Conservation (phyloP, 2,113 vertebrate genomes). For the Colinus virginianus region DNA sequence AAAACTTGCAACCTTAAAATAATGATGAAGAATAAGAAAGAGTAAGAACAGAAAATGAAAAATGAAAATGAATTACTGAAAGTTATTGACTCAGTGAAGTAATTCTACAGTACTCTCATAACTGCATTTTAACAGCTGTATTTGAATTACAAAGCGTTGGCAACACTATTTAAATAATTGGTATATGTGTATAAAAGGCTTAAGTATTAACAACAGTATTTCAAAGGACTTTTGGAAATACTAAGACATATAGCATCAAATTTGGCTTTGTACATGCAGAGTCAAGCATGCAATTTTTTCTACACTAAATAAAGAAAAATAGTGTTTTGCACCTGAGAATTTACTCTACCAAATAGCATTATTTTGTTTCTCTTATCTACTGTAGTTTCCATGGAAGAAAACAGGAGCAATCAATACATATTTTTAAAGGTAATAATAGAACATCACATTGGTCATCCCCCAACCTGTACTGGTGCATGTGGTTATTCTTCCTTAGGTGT, state of each 20-base stretch:
- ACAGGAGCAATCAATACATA: too few relatives aligned
- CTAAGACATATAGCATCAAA: neutral
- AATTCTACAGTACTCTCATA: neutral
- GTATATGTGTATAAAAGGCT: neutral
- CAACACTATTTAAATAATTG: neutral
- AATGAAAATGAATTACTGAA: neutral
- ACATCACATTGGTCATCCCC: too few relatives aligned
- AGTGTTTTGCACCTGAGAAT: too few relatives aligned
- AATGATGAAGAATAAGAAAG: neutral
- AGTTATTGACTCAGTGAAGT: neutral
- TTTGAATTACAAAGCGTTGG: neutral
- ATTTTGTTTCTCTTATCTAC: too few relatives aligned
- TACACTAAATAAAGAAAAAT: neutral
- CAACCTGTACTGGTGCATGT: too few relatives aligned
- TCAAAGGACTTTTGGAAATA: neutral
- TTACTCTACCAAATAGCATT: too few relatives aligned
- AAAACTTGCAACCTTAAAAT: neutral
- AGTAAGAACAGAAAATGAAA: neutral
- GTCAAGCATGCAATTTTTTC: neutral
- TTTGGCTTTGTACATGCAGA: neutral
- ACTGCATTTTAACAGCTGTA: neutral
- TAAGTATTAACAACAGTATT: neutral
- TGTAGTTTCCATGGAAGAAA: too few relatives aligned
- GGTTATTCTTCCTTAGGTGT: too few relatives aligned
- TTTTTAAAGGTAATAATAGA: too few relatives aligned